Conservation (phyloP, 2,113 vertebrate species). For the Hymenochirus boettgeri region DNA sequence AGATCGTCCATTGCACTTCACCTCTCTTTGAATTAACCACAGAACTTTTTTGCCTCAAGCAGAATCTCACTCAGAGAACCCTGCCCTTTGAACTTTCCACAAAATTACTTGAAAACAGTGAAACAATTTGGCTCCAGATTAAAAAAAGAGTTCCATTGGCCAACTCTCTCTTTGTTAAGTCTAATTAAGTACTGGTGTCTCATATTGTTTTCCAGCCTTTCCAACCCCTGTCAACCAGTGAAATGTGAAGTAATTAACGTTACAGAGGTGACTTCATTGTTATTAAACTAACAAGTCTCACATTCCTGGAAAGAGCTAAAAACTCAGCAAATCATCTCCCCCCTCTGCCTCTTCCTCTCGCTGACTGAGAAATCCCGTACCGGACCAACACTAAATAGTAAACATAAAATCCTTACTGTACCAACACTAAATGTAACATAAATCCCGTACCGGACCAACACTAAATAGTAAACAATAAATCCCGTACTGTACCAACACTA, state of each 20-base stretch:
- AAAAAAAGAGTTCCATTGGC: constrained; percentile 2
- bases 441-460: too few relatives aligned
- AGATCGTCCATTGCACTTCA: too few relatives aligned
- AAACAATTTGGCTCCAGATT: constrained; percentile 23
- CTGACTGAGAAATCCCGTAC: too few relatives aligned
- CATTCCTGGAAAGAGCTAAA: too few relatives aligned
- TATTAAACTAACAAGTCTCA: neutral
- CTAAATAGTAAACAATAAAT: too few relatives aligned
- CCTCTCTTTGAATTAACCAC: too few relatives aligned
- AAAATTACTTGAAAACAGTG: constrained; percentile 8
- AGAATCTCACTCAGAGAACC: constrained; percentile 8
- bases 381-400: too few relatives aligned
- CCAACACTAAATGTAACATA: too few relatives aligned
- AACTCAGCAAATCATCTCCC: too few relatives aligned
- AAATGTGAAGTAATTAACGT: constrained; percentile 27
- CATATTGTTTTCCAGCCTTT: constrained; percentile 9
- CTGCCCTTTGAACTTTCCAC: constrained; percentile 4
- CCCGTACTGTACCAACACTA: too few relatives aligned
- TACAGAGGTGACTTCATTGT: constrained; percentile 22
- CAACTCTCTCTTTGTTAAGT: constrained; percentile 21
- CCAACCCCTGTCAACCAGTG: constrained; percentile 9
- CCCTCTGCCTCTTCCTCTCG: too few relatives aligned
- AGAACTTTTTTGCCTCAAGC: neutral
- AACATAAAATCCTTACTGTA: too few relatives aligned
- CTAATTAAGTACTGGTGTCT: constrained; percentile 30